Conservation (phyloP, 2,113 vertebrate genomes). For the Phalacrocorax brasilianus region DNA sequence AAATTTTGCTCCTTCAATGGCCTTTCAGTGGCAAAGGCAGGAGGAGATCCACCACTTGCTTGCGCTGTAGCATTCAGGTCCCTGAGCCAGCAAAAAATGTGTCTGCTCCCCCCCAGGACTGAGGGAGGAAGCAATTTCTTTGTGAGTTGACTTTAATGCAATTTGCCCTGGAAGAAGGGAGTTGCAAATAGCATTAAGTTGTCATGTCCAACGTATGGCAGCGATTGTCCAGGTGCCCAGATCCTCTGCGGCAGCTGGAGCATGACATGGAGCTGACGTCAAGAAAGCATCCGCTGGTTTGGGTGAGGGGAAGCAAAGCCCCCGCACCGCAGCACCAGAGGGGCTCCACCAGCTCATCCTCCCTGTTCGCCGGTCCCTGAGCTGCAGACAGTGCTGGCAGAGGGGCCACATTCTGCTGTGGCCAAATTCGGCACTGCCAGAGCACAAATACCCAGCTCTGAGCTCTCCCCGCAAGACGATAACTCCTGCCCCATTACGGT, state of each 20-base stretch:
- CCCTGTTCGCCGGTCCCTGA: not conserved
- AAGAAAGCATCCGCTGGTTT: not conserved
- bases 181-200: not conserved
- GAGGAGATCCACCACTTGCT: not conserved
- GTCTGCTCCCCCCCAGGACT: fast-evolving
- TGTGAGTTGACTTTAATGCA: not conserved
- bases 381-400: not conserved
- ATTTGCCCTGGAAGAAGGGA: slow-evolving; percentile 7
- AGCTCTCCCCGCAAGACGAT: not conserved
- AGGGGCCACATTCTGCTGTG: not conserved
- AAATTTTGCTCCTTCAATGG: not conserved
- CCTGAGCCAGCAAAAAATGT: not conserved
- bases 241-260: not conserved
- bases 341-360: not conserved
- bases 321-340: fast-evolving
- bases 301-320: not conserved
- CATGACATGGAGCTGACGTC: not conserved
- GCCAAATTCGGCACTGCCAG: not conserved
- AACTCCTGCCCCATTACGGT: fast-evolving
- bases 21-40: not conserved
- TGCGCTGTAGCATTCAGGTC: not conserved
- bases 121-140: not conserved
- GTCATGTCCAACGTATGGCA: not conserved
- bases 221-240: not conserved
- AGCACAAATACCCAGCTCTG: not conserved